phyloP scores from a whole-genome alignment of 2,888 invertebrate species.

The Harpalus rubripes region DNA sequence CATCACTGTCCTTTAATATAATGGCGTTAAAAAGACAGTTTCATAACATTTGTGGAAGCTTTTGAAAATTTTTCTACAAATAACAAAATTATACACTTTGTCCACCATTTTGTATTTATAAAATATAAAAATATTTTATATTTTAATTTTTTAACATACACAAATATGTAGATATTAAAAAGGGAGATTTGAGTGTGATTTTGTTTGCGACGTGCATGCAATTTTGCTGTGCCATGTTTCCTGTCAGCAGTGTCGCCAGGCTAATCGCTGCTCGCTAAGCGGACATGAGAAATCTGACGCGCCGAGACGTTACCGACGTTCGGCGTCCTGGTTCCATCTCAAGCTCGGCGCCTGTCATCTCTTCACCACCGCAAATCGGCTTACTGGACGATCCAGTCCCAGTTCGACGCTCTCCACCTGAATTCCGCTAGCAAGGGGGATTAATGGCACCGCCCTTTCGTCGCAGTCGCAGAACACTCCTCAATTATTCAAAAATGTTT shows the following conservation, averaged over 20 bases:
- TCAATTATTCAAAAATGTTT: slow-evolving; percentile 53
- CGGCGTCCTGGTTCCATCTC: slow-evolving; percentile 18
- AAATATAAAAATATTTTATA: too few relatives aligned
- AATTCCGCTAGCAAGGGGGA: slow-evolving; percentile 38
- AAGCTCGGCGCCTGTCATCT: slow-evolving; percentile 22
- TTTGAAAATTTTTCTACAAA: too few relatives aligned
- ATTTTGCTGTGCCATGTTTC: slow-evolving; percentile 29
- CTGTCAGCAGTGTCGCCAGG: slow-evolving; percentile 16
- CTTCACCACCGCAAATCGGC: slow-evolving; percentile 41
- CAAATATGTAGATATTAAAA: slow-evolving; percentile 7
- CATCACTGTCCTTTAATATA: too few relatives aligned
- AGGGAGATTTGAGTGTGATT: neutral
- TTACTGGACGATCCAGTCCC: slow-evolving; percentile 28
- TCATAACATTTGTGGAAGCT: too few relatives aligned
- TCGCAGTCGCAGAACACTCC: slow-evolving; percentile 2
- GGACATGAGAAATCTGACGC: slow-evolving; percentile 41
- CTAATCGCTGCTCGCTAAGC: slow-evolving; percentile 27
- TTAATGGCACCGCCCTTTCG: slow-evolving; percentile 11
- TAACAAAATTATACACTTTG: too few relatives aligned
- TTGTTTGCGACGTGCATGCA: slow-evolving; percentile 20
- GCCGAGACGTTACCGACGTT: neutral
- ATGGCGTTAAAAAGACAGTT: too few relatives aligned
- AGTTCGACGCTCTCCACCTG: slow-evolving; percentile 23
- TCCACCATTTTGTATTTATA: too few relatives aligned
- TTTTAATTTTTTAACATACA: too few relatives aligned